A percentile compares a stretch with the other conserved stretches of the same genome.
These are phyloP conservation scores for Chaetodon trifascialis DNA, from an alignment of 2,113 vertebrate genomes.

Conservation along the genomic window DNA sequence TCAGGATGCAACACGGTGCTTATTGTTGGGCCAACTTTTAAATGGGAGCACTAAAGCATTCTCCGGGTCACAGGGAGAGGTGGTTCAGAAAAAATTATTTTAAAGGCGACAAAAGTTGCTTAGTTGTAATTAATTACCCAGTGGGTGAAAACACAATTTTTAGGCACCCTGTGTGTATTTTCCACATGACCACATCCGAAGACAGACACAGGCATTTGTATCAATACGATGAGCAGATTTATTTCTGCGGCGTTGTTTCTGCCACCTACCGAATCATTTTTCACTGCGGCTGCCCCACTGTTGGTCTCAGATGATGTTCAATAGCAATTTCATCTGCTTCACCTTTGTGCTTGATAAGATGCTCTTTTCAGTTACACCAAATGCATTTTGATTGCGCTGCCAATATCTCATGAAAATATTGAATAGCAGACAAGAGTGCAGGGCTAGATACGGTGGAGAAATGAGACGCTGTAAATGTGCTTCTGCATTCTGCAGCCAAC, in stretches of 20 bases:
- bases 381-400: slow-evolving; percentile 43
- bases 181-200: background rate
- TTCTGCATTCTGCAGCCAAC: slow-evolving; percentile 16
- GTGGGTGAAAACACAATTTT: background rate
- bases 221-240: slow-evolving; percentile 23
- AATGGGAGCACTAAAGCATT: no score
- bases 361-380: slow-evolving; percentile 47
- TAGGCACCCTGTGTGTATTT: background rate
- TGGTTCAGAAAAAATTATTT: no score
- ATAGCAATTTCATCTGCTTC: slow-evolving; percentile 62
- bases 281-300: background rate
- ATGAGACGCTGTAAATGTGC: slow-evolving; percentile 29
- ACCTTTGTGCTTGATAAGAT: slow-evolving; percentile 42
- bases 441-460: slow-evolving; percentile 11
- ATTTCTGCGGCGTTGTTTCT: slow-evolving; percentile 19
- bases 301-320: slow-evolving; percentile 21
- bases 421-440: slow-evolving; percentile 12
- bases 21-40: no score
- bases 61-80: no score
- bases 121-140: background rate
- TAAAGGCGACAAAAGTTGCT: no score
- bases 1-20: background rate
- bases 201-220: background rate
- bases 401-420: slow-evolving; percentile 15
- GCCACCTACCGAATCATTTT: slow-evolving; percentile 22